Percentiles rank a stretch among this genome's conserved stretches.
Conservation (phyloP, 2,888 invertebrate species). For the Andrena bucephala region DNA sequence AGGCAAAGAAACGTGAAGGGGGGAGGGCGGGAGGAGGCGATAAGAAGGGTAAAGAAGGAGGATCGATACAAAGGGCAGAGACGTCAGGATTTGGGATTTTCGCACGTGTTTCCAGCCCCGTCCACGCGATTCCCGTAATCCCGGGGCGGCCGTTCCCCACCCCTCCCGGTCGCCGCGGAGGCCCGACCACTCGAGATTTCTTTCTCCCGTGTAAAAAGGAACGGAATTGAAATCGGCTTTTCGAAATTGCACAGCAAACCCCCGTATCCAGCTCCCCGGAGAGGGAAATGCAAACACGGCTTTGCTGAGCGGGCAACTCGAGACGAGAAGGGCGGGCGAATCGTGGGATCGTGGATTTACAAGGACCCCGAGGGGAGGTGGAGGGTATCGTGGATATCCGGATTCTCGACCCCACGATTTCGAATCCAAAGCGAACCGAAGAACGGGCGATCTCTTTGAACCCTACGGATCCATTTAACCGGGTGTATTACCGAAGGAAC, state of each 20-base stretch:
- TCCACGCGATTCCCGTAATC: conserved; percentile 75
- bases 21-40: too few species aligned
- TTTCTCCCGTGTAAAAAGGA: conserved; percentile 77
- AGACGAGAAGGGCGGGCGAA: conserved; percentile 43
- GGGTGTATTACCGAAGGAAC: neutral
- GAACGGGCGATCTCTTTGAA: conserved; percentile 38
- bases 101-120: conserved; percentile 74
- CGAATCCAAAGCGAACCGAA: conserved; percentile 39
- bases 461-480: conserved; percentile 25
- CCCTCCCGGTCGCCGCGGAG: conserved; percentile 36
- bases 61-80: conserved; percentile 67
- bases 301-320: conserved; percentile 60
- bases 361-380: conserved; percentile 21
- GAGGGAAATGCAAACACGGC: conserved; percentile 83
- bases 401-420: conserved; percentile 22
- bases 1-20: neutral
- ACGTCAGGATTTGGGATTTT: conserved; percentile 74
- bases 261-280: conserved; percentile 66
- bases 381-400: conserved; percentile 28
- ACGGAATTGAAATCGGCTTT: conserved; percentile 84
- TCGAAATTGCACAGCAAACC: conserved; percentile 80
- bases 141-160: conserved; percentile 63
- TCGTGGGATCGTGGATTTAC: conserved; percentile 48
- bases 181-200: conserved; percentile 74
- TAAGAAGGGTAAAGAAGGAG: conserved; percentile 19